Percentiles rank a stretch among this genome's conserved stretches.
phyloP scores from a whole-genome alignment of 92 coral and sea anemone species.

The Scolanthus callimorphus region DNA sequence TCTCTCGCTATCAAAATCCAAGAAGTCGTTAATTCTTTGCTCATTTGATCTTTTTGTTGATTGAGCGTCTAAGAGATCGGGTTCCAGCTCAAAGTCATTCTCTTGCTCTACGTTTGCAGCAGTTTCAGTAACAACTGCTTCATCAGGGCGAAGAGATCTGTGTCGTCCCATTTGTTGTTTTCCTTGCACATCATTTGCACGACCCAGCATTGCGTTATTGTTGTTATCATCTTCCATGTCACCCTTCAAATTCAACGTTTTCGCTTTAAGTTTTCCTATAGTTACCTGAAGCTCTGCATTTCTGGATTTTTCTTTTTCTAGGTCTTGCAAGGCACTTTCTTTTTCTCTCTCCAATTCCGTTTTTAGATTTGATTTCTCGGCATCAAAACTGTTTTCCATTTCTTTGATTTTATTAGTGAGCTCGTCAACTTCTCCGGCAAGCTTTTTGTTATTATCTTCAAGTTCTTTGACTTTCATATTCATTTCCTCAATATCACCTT shows the following conservation, averaged over 20 bases:
- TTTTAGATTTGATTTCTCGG: conserved; percentile 34
- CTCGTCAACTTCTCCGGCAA: conserved; percentile 40
- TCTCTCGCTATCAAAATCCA: too few species aligned
- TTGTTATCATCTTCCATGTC: neutral
- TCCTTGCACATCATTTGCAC: too few species aligned
- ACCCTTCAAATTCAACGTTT: neutral
- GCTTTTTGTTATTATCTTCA: conserved; percentile 32
- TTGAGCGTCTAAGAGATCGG: too few species aligned
- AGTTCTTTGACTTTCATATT: conserved; percentile 39
- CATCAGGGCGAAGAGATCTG: too few species aligned
- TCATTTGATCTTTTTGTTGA: too few species aligned
- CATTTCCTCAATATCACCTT: conserved; percentile 51
- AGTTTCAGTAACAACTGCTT: too few species aligned
- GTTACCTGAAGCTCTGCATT: conserved; percentile 33
- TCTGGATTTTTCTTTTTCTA: conserved; percentile 1
- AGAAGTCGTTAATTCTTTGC: too few species aligned
- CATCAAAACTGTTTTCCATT: conserved; percentile 42
- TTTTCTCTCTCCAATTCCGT: conserved; percentile 24
- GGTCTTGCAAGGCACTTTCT: conserved; percentile 7
- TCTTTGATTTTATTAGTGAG: conserved; percentile 43
- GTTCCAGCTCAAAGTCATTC: too few species aligned
- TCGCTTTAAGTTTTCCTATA: conserved; percentile 27
- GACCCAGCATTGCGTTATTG: neutral
- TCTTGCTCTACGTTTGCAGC: too few species aligned
- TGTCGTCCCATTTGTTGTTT: too few species aligned